A percentile compares a stretch with the other conserved stretches of the same genome.
Evolutionary conservation across 2,888 invertebrate genomes (phyloP).

Genomic region (Quadroppia sp.): DNA sequence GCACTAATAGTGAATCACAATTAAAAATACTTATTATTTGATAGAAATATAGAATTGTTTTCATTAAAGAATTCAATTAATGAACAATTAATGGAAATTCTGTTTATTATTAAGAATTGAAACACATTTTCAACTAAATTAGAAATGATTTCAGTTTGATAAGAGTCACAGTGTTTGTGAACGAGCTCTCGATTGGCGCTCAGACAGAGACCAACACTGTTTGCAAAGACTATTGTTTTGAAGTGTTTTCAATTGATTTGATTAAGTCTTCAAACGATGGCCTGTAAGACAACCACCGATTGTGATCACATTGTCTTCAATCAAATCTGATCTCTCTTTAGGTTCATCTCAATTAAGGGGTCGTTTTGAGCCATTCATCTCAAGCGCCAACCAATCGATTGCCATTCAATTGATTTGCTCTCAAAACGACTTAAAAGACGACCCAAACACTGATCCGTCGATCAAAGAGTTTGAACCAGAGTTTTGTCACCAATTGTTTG

Average conservation of each 20-base stretch:
- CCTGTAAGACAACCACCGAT: neutral
- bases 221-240: neutral
- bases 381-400: slow-evolving; percentile 59
- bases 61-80: too few species aligned
- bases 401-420: slow-evolving; percentile 55
- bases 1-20: too few species aligned
- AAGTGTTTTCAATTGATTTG: neutral
- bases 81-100: too few species aligned
- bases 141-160: too few species aligned
- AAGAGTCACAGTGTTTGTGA: too few species aligned
- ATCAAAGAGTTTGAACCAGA: slow-evolving; percentile 64
- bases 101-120: too few species aligned
- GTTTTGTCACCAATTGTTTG: slow-evolving; percentile 91
- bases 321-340: neutral
- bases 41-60: too few species aligned
- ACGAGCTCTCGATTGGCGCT: too few species aligned
- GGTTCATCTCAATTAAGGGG: slow-evolving; percentile 8
- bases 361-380: slow-evolving; percentile 49
- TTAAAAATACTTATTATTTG: too few species aligned
- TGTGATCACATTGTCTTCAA: too few species aligned
- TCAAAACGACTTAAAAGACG: slow-evolving; percentile 63
- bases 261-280: neutral
- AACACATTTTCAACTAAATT: too few species aligned
- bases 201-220: too few species aligned
- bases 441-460: slow-evolving; percentile 47